Conservation (phyloP, 2,797 vertebrate species). For the Pantherophis alleghaniensis region DNA sequence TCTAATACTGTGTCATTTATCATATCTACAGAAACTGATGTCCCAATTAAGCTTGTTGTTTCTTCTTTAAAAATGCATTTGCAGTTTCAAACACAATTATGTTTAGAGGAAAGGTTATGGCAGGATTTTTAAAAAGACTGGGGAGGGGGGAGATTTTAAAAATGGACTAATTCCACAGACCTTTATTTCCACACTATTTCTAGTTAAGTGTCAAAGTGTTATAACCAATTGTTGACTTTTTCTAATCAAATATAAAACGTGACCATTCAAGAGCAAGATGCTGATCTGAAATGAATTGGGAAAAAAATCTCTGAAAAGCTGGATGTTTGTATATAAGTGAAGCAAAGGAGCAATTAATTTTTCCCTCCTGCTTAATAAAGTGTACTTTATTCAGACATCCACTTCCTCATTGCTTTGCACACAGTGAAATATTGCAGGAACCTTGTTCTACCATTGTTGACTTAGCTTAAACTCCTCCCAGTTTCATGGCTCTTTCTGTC, state of each 20-base stretch:
- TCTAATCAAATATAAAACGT: background rate
- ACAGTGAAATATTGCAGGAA: background rate
- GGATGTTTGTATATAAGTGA: background rate
- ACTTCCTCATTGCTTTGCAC: background rate
- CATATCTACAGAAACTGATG: background rate
- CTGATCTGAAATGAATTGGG: background rate
- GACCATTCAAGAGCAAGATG: background rate
- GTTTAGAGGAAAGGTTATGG: background rate
- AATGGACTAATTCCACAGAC: background rate
- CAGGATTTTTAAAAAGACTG: background rate
- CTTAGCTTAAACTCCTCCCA: background rate
- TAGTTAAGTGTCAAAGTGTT: background rate
- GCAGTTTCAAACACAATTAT: background rate
- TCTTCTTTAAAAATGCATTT: background rate
- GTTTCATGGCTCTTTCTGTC: background rate
- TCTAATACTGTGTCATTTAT: no score
- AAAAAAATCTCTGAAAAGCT: background rate
- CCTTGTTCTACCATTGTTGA: background rate
- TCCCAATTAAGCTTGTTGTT: background rate
- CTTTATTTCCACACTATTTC: background rate
- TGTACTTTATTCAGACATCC: background rate
- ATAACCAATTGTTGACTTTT: background rate
- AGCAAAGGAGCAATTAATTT: background rate
- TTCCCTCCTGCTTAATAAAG: background rate
- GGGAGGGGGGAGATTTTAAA: background rate